Conservation (phyloP, 1,140 invertebrate species). For the Zophobas morio region DNA sequence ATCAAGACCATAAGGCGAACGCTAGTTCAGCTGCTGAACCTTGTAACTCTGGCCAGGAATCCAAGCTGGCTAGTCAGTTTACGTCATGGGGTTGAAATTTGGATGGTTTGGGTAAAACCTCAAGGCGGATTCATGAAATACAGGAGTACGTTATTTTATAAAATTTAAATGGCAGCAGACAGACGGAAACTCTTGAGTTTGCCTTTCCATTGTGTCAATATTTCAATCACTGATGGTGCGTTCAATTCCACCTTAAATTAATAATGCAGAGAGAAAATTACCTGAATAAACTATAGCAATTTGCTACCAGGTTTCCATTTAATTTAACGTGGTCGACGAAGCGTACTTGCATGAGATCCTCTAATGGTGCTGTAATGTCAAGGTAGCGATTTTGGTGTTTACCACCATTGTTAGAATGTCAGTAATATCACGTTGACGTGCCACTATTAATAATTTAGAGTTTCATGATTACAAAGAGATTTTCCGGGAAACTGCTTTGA, state of each 20-base stretch:
- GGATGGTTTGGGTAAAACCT: no score
- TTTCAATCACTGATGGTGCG: no score
- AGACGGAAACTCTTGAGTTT: no score
- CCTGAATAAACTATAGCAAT: not conserved
- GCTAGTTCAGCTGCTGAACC: no score
- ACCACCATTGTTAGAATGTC: conserved; percentile 1
- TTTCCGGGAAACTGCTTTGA: conserved; percentile 6
- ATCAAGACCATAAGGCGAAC: no score
- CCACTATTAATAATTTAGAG: conserved; percentile 25
- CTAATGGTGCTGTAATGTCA: not conserved
- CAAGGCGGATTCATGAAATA: no score
- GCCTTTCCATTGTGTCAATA: no score
- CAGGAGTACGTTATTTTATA: no score
- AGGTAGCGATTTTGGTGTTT: conserved; percentile 23
- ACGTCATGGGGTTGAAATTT: no score
- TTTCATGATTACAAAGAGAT: conserved; percentile 18
- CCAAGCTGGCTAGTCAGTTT: no score
- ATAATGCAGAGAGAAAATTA: conserved; percentile 16
- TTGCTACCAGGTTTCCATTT: not conserved
- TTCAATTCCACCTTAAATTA: not conserved
- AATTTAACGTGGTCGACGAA: conserved; percentile 8
- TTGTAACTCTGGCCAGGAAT: no score
- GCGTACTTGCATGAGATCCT: not conserved
- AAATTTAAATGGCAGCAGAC: no score
- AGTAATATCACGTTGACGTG: not conserved